Evolutionary conservation across 1,140 invertebrate species (phyloP), one percentile per base, ranked within the genome.

Genomic region (Mercenaria mercenaria): DNA sequence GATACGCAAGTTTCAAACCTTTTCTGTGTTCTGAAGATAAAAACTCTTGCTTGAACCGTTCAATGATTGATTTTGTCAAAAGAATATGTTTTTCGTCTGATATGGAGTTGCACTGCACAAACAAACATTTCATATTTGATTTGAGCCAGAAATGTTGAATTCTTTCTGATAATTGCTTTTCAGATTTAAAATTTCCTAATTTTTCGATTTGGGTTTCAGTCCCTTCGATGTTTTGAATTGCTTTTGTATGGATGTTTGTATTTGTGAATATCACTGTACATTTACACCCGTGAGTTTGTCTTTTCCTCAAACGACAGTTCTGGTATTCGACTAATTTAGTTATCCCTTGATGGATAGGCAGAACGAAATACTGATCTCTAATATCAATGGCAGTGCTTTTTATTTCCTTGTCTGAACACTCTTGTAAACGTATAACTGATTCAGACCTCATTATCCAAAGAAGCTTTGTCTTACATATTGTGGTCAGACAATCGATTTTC

Each of bases 151-250:
- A 88, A 0, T 80, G 50, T 11, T 83, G 29, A 4, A 91, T 79
- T 59, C 47, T 56, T 1, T 18, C 37, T 20, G 47, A 80, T 18
- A 91, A 29, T n/a, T 91, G 83, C 41, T 88, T 91, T 82, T 91
- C 89, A 20, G 89, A 91, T 82, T 91, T 91, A 20, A 91, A 91
- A 29, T 77, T 72, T 26, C 89, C 77, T 11, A 91, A 29, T 47
- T 91, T 91, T 88, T 91, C 89, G 41, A 29, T 56, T 50, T 90
- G 89, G 29, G 26, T n/a, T n/a, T n/a, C n/a, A n/a, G n/a, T n/a
- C n/a, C n/a, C n/a, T n/a, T n/a, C n/a, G n/a, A n/a, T n/a, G n/a
- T n/a, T n/a, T n/a, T n/a, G n/a, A n/a, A n/a, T n/a, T n/a, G n/a
- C n/a, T 87, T 72, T 47, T n/a, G 29, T 59, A 26, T 88, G 79